Base-by-base conservation (phyloP, 2,113 vertebrate species). In the Anthoscopus minutus region DNA sequence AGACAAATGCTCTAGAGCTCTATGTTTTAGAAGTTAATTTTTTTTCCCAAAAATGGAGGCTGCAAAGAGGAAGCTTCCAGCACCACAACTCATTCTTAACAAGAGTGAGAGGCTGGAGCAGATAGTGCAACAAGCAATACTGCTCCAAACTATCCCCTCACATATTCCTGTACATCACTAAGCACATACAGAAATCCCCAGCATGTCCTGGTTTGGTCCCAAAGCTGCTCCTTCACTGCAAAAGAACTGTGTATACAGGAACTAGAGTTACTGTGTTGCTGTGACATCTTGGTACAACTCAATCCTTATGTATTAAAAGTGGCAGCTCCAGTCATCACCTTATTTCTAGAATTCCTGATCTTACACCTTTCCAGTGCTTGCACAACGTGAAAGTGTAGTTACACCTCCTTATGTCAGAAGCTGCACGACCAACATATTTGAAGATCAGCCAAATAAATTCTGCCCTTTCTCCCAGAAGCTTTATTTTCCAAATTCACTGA, bases 151-250 rank as follows among this genome's bases (percentile, higher is more conserved):
- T 23, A 18, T 20, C 18, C n/a, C 42, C 66, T 37, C 61, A 50
- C 30, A 10, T 47, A 53, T 33, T 28, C 27, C n/a, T 61, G 57
- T 78, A 54, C 1, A 3, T 40, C 19, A 40, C 15, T 45, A 54
- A 88, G 35, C 66, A 82, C 50, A 61, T 60, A 51, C 47, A 80
- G 50, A 69, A 93, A 50, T 30, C 14, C 44, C 18, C 48, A 30
- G 0, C 5, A 13, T 40, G 23, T 21, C 47, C 27, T 61, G 28
- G 9, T 66, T 77, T 1, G 0, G 47, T 48, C 35, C 24, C 47
- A 66, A 2, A 35, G 56, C 61, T 76, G 44, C 16, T 87, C 47
- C 48, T 88, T 33, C 42, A 50, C 42, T 86, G 79, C 64, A 54
- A 20, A 78, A 58, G 51, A 78, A 67, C 13, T 15, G 37, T 48